Evolutionary conservation across 2,113 vertebrate genomes (phyloP), one percentile per base, ranked within the genome.

Genomic region (Catharus fuscescens): DNA sequence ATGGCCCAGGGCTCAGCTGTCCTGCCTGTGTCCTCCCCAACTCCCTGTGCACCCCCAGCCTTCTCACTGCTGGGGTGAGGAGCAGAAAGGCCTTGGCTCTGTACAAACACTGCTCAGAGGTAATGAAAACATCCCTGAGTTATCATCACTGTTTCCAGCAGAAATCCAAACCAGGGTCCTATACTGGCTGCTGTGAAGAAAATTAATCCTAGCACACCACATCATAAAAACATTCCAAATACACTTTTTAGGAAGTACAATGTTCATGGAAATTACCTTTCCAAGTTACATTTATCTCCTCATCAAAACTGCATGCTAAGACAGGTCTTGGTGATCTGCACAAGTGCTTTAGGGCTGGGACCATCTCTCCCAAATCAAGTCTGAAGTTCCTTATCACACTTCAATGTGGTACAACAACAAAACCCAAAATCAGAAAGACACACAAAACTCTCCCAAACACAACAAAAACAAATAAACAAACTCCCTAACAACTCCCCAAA

Each of bases 21-120:
- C 45, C 60, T 0, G 0, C 10, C 28, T 73, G 17, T 48, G 54
- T 40, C 38, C 15, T 4, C 42, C 44, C 1, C 61, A 45, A 1
- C 16, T 53, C 61, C n/a, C 18, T 20, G 19, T 20, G 45, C 13
- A 18, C 7, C 45, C 45, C 32, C 77, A n/a, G n/a, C 24, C 53
- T 60, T 29, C 45, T 76, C 24, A 14, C 9, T 53, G 38, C 0
- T 12, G 24, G 23, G 45, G 53, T 15, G 17, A 76, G 0, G 0
- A 67, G 38, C 29, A 82, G 38, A 53, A 47, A 54, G 24, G 5
- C 61, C 45, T 20, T 34, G 61, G 53, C 47, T 61, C 31, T 70
- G 29, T 11, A 28, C 38, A 69, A 62, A 69, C 9, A 16, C 72
- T 69, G 40, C 42, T 36, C 54, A 62, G 56, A 34, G 20, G 1